A percentile compares a stretch with the other conserved stretches of the same genome.
Evolutionary conservation across 2,113 vertebrate genomes (phyloP).

Genomic region (Notiomystis cincta): DNA sequence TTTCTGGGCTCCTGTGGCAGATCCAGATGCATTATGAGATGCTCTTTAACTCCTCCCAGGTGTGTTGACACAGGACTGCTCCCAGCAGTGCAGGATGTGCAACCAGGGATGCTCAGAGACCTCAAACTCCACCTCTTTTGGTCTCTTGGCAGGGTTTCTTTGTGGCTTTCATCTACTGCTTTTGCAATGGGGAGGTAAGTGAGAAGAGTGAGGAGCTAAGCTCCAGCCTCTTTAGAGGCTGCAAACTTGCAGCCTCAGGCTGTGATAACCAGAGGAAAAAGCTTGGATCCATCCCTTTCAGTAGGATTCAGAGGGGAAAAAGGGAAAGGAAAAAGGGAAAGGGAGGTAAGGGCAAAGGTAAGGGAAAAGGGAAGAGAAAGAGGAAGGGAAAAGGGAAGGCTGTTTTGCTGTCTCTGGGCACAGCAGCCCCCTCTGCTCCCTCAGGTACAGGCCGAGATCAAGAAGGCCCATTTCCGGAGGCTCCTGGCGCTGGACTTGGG

Average conservation of each 20-base stretch:
- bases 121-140: neutral
- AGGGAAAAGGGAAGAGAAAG: neutral
- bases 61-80: neutral
- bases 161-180: constrained; percentile 97
- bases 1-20: constrained; percentile 90
- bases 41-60: constrained; percentile 98
- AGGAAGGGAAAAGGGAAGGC: neutral
- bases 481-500: constrained; percentile 90
- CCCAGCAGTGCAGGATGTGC: fast-evolving
- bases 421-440: neutral
- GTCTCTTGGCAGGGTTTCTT: constrained; percentile 86
- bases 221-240: neutral
- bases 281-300: neutral
- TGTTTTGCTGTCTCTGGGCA: neutral
- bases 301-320: neutral
- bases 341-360: neutral
- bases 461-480: constrained; percentile 89
- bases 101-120: neutral
- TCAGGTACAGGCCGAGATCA: constrained; percentile 95
- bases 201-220: neutral
- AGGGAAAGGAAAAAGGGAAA: neutral
- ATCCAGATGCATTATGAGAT: constrained; percentile 99
- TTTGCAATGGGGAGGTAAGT: constrained; percentile 96
- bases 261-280: neutral
- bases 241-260: neutral